Evolutionary conservation across 2,797 vertebrate species (phyloP), one percentile per base, ranked within the genome.

Genomic region (Acrossocheilus wenchowensis): DNA sequence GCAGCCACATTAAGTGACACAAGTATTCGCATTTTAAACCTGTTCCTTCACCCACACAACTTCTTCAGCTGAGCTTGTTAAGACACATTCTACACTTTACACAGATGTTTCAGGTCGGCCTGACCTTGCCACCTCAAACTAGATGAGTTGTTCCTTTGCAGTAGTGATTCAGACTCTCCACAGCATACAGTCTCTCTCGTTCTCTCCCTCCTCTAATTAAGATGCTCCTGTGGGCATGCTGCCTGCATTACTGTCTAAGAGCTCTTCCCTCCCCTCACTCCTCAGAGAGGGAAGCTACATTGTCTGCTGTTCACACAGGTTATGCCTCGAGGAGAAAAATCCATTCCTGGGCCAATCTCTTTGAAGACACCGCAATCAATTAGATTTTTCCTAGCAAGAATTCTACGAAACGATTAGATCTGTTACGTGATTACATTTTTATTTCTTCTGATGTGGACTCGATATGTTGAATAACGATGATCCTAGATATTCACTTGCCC

Each of bases 281-380:
- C 48, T 82, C 23, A 14, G 39, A 85, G 64, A 78, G 74, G 48
- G 30, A 78, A 78, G 82, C 72, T 66, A 68, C 62, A 26, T 79
- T 71, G 73, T 84, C 62, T 68, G 36, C 78, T 86, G 39, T 48
- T 86, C 78, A 81, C 78, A 73, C 64, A 66, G 30, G 21, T 48
- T 54, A 41, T 50, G 43, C 43, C n/a, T 68, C 45, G 43, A 30
- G 72, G 87, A 75, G 68, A 77, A 74, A 85, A 85, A 88, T 85
- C 60, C 30, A 45, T 88, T 73, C 43, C 72, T 72, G 66, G 45
- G 81, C 71, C 83, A 87, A 48, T 69, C 48, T 60, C 84, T 81
- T 77, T 62, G 26, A 74, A 86, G 82, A 79, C 66, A 73, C 23
- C 71, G 87, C 86, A 91, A 93, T 94, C 92, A 89, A 86, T 82